Evolutionary conservation across 2,888 invertebrate species (phyloP).

Genomic region (Digitonthophagus gazella): DNA sequence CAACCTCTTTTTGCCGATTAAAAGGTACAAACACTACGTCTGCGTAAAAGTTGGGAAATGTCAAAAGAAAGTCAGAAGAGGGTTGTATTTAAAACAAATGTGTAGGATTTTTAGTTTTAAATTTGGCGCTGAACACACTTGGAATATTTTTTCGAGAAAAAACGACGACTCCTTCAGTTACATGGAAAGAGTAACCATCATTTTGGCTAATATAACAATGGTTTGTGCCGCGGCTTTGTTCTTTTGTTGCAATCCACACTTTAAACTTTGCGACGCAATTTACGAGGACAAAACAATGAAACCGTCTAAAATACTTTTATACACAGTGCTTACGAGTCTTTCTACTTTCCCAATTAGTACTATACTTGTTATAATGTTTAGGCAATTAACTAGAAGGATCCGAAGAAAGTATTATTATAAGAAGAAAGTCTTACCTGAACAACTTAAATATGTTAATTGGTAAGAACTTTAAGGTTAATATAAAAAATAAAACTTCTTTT

Average conservation of each 20-base stretch:
- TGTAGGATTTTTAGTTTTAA: slow-evolving; percentile 24
- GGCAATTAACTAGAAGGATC: background rate
- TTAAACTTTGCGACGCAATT: background rate
- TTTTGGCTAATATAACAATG: slow-evolving; percentile 27
- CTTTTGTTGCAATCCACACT: slow-evolving; percentile 16
- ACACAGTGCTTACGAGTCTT: background rate
- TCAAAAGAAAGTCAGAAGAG: background rate
- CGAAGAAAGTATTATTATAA: background rate
- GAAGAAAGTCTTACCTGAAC: background rate
- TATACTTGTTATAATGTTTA: background rate
- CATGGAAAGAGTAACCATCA: slow-evolving; percentile 30
- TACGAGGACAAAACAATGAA: background rate
- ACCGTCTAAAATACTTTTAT: background rate
- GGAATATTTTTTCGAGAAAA: slow-evolving; percentile 25
- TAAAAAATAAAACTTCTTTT: background rate
- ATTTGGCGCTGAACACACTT: slow-evolving; percentile 29
- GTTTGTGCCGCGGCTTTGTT: slow-evolving; percentile 21
- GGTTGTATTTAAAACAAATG: background rate
- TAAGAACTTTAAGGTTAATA: background rate
- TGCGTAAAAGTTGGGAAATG: background rate
- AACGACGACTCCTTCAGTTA: slow-evolving; percentile 30
- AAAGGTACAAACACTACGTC: slow-evolving; percentile 18
- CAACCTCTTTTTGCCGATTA: slow-evolving; percentile 29
- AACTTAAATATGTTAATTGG: background rate
- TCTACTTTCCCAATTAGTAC: background rate